Evolutionary conservation across 2,888 invertebrate genomes (phyloP), one percentile per base, ranked within the genome.

Genomic region (Poecilobothrus nobilitatus): DNA sequence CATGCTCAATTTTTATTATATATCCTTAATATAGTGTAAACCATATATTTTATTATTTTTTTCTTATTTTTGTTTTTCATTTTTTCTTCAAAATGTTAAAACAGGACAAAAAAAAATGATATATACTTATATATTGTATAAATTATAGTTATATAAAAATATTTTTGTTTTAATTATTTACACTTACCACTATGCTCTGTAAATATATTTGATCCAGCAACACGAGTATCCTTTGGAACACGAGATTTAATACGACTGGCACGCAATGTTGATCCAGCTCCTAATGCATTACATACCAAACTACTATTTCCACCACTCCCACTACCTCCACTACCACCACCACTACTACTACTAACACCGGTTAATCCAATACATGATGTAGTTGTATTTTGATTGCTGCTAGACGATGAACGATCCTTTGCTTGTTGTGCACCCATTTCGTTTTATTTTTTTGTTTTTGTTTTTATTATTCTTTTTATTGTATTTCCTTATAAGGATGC

Each of bases 371-470:
- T 66, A 61, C 33, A 61, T 66, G 34, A 66, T 61, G 81, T 80
- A 68, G 79, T 80, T 41, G 80, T 78, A 71, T 76, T 76, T 71
- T 77, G 78, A 70, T 78, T 78, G 70, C 80, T 79, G 68, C 80
- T 80, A 69, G 78, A 78, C 63, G 79, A 78, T 78, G 89, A 88
- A 81, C 92, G 89, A 85, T 94, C 94, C 85, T 95, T 94, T 82
- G 91, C 92, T 86, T 93, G 94, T 87, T 94, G 94, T 81, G 94
- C 94, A 83, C 94, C 94, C 94, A 94, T 94, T 82, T 81, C 84
- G n/a, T 69, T 67, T 33, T 33, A 27, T 64, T 33, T 18, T 18
- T 33, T 15, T 33, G 8, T 15, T 33, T 34, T 64, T 18, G 1
- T 33, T 33, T 8, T 64, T 64, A 21, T 63, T 22, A 15, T 64